Conservation (phyloP, 2,113 vertebrate genomes). For the Otolemur garnettii region DNA sequence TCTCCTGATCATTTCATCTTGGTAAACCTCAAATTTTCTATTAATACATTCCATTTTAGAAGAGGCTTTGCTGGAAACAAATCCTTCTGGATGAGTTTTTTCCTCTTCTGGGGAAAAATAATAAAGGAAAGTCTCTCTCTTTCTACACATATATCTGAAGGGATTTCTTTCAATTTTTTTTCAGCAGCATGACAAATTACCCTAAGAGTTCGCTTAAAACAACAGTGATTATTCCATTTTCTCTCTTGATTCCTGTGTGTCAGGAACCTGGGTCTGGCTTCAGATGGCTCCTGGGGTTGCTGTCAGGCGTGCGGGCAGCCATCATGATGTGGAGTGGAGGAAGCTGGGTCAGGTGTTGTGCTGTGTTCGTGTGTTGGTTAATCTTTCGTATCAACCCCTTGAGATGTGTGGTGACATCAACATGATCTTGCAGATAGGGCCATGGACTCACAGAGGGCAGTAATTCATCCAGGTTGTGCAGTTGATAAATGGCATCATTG, state of each 20-base stretch:
- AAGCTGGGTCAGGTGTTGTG: no score
- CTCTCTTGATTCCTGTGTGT: background rate
- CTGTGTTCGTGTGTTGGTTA: no score
- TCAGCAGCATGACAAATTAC: background rate
- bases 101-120: conserved; percentile 6
- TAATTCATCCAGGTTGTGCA: background rate
- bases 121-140: background rate
- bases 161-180: background rate
- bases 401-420: background rate
- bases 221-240: background rate
- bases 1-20: background rate
- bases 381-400: background rate
- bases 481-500: background rate
- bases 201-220: background rate
- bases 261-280: background rate
- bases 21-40: background rate
- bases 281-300: accelerated
- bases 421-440: background rate
- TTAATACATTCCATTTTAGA: background rate
- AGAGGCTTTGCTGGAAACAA: background rate
- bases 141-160: background rate
- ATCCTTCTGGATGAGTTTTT: background rate
- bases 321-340: accelerated
- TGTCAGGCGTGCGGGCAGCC: no score
- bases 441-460: background rate